Base-by-base conservation (phyloP, 2,113 vertebrate species). In the Bostrychus sinensis region DNA sequence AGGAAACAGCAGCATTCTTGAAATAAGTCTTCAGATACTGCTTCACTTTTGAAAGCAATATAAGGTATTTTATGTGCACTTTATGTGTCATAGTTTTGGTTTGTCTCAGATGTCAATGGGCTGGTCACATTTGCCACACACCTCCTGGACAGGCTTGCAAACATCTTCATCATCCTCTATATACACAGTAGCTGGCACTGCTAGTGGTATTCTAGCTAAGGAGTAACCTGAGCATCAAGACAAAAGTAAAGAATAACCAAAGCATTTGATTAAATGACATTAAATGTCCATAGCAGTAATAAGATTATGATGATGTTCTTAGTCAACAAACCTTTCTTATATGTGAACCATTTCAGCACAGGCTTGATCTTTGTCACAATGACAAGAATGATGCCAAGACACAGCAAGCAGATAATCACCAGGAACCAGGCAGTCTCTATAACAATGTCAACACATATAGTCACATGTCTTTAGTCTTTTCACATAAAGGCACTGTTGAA, bases 101-200 rank as follows among this genome's bases (percentile, higher is more conserved):
- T 46, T 62, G 41, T 62, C n/a, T 82, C 72, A 90, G n/a, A 82
- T 38, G 1, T 83, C 75, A 9, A 85, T 48, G 39, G 23, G 45
- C 28, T 75, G 74, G 3, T 86, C 76, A 17, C 68, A 81, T 73
- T 89, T 85, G 25, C 77, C 75, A 26, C 82, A 84, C 43, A 82
- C 62, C 60, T 92, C 91, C 78, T 92, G 91, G 37, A 92, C 41
- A 0, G 91, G 91, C 38, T 80, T 84, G 9, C 84, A 73, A n/a
- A 81, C 82, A 0, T 71, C 67, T 1, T 86, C 82, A 0, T 85
- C 79, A 0, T 82, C 83, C 14, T 78, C 69, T 5, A 53, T 30
- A 56, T 30, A 45, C 48, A 51, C 9, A 3, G 0, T 46, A 5
- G 1, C 26, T 45, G 20, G 50, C 26, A 16, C 20, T 10, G 6